Conservation (phyloP, 2,888 invertebrate species). For the Drosophila borealis region DNA sequence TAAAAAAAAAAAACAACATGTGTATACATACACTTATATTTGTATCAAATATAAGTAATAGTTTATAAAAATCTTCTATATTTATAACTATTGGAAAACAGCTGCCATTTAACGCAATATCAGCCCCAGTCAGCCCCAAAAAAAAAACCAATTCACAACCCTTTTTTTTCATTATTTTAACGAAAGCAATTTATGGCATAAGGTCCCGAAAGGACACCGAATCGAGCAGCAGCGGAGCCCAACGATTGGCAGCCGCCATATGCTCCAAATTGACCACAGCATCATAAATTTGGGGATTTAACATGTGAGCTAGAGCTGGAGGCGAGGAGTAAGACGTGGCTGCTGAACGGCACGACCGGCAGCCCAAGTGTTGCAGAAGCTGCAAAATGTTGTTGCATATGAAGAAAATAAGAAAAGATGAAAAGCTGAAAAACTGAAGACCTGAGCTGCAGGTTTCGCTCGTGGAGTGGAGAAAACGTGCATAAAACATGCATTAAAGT, state of each 20-base stretch:
- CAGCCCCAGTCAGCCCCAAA: neutral
- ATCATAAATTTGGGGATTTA: constrained; percentile 77
- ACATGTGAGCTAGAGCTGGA: constrained; percentile 48
- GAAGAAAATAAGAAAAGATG: constrained; percentile 12
- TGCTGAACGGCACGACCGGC: constrained; percentile 14
- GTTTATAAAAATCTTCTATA: neutral
- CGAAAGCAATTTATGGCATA: constrained; percentile 57
- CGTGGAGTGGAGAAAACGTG: constrained; percentile 28
- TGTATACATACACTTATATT: neutral
- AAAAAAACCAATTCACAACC: constrained; percentile 53
- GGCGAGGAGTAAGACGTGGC: neutral
- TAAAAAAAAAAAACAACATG: no score
- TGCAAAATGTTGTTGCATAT: constrained; percentile 21
- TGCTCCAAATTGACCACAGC: constrained; percentile 75
- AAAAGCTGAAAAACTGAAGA: constrained; percentile 6
- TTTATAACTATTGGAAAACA: constrained; percentile 13
- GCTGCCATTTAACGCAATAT: constrained; percentile 20
- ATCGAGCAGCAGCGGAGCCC: constrained; percentile 32
- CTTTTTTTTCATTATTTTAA: constrained; percentile 54
- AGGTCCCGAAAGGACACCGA: constrained; percentile 36
- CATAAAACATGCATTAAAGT: constrained; percentile 73
- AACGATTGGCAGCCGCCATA: constrained; percentile 64
- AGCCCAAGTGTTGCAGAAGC: constrained; percentile 8
- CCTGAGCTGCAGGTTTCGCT: constrained; percentile 43
- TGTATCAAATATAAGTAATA: constrained; percentile 2